A percentile compares a stretch with the other conserved stretches of the same genome.
These are phyloP conservation scores for Pseudoatta argentina DNA, from an alignment of 1,140 invertebrate genomes.

Conservation along the genomic window DNA sequence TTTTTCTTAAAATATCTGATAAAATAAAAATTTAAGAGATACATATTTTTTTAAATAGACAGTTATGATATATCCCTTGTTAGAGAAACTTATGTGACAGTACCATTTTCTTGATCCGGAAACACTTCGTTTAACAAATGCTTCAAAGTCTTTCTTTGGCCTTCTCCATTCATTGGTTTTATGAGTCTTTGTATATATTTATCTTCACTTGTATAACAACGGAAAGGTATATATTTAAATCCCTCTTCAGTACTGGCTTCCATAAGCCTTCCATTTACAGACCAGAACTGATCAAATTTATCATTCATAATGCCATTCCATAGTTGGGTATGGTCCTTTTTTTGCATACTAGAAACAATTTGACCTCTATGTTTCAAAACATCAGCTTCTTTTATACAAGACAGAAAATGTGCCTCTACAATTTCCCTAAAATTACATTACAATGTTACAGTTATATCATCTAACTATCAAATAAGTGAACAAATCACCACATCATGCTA, in stretches of 20 bases:
- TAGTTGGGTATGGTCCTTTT: slow-evolving; percentile 98
- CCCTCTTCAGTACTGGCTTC: slow-evolving; percentile 92
- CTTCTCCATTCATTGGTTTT: slow-evolving; percentile 91
- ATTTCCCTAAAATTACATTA: slow-evolving; percentile 90
- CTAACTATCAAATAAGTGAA: slow-evolving; percentile 1
- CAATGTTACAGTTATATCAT: background rate
- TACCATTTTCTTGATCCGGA: slow-evolving; percentile 88
- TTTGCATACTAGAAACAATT: slow-evolving; percentile 97
- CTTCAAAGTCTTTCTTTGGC: slow-evolving; percentile 91
- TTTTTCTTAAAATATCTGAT: background rate
- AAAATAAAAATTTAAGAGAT: too few species aligned
- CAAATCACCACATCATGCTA: too few species aligned
- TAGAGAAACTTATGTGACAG: slow-evolving; percentile 24
- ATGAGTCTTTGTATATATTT: slow-evolving; percentile 92
- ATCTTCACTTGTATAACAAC: slow-evolving; percentile 94
- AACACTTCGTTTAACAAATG: slow-evolving; percentile 91
- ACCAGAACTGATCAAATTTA: slow-evolving; percentile 99
- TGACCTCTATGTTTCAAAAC: slow-evolving; percentile 97
- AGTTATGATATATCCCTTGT: background rate
- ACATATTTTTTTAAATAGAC: background rate
- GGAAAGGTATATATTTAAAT: slow-evolving; percentile 97
- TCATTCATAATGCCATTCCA: slow-evolving; percentile 98
- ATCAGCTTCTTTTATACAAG: slow-evolving; percentile 98
- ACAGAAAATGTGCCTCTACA: slow-evolving; percentile 97
- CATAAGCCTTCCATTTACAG: slow-evolving; percentile 98